These are phyloP conservation scores for Drosophila emarginata DNA, from an alignment of 2,888 invertebrate genomes.

Conservation along the genomic window DNA sequence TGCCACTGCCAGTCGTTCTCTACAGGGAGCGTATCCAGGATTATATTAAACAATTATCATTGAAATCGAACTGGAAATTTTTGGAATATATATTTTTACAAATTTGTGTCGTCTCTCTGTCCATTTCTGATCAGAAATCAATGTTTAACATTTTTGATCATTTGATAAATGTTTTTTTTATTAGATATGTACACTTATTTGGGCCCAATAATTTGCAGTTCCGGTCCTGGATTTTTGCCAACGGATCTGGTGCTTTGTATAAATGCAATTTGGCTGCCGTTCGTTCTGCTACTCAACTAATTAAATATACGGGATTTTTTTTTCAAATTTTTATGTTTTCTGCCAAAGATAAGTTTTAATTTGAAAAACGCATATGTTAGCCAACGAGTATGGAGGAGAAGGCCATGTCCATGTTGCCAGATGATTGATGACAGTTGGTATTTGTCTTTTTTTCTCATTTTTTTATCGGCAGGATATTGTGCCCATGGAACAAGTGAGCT, in stretches of 20 bases:
- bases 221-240: background rate
- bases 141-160: too few relatives aligned
- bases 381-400: conserved; percentile 25
- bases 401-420: conserved; percentile 22
- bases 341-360: conserved; percentile 38
- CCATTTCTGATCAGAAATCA: too few relatives aligned
- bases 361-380: conserved; percentile 44
- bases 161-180: too few relatives aligned
- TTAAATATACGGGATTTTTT: conserved; percentile 56
- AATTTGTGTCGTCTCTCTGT: too few relatives aligned
- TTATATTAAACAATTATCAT: too few relatives aligned
- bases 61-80: too few relatives aligned
- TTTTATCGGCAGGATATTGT: conserved; percentile 79
- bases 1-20: background rate
- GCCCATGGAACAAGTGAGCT: conserved; percentile 82
- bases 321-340: background rate
- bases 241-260: background rate
- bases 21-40: too few relatives aligned
- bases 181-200: background rate
- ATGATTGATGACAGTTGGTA: conserved; percentile 45
- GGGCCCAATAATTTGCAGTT: background rate
- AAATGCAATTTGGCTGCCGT: conserved; percentile 59
- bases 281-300: conserved; percentile 41
- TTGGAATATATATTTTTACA: too few relatives aligned
- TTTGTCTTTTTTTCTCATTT: conserved; percentile 19